Percentiles rank a stretch among this genome's conserved stretches.
Evolutionary conservation across 2,888 invertebrate species (phyloP).

Genomic region (Diaperis boleti): DNA sequence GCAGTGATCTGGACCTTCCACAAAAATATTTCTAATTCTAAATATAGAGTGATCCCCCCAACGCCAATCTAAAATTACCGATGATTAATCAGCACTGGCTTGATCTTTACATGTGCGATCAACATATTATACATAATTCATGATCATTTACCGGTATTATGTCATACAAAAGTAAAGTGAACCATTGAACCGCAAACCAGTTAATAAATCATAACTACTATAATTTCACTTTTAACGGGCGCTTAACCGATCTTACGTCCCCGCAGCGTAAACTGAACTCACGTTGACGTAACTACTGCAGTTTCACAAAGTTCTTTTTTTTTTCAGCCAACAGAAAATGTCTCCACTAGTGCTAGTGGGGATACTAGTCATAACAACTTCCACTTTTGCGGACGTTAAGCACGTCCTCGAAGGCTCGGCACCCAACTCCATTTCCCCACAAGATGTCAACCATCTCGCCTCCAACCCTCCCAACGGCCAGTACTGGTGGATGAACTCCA

Average conservation of each 20-base stretch:
- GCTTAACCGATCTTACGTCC: not conserved
- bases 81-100: too few species aligned
- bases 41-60: not conserved
- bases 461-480: slow-evolving; percentile 64
- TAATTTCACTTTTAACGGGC: not conserved
- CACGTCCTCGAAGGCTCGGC: slow-evolving; percentile 55
- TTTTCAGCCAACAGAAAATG: slow-evolving; percentile 52
- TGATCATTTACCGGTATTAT: too few species aligned
- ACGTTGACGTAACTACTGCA: not conserved
- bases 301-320: slow-evolving; percentile 27
- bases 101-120: too few species aligned
- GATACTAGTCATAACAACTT: slow-evolving; percentile 54
- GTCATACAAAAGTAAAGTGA: not conserved
- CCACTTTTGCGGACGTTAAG: slow-evolving; percentile 54
- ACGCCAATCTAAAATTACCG: not conserved
- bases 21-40: not conserved
- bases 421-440: slow-evolving; percentile 46
- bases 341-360: slow-evolving; percentile 62
- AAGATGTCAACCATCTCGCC: slow-evolving; percentile 49
- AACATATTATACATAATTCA: too few species aligned
- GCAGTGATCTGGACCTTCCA: too few species aligned
- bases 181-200: not conserved
- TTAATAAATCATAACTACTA: not conserved
- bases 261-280: not conserved
- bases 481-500: slow-evolving; percentile 74